Conservation (phyloP, 2,797 vertebrate genomes). For the Urophycis tenuis region DNA sequence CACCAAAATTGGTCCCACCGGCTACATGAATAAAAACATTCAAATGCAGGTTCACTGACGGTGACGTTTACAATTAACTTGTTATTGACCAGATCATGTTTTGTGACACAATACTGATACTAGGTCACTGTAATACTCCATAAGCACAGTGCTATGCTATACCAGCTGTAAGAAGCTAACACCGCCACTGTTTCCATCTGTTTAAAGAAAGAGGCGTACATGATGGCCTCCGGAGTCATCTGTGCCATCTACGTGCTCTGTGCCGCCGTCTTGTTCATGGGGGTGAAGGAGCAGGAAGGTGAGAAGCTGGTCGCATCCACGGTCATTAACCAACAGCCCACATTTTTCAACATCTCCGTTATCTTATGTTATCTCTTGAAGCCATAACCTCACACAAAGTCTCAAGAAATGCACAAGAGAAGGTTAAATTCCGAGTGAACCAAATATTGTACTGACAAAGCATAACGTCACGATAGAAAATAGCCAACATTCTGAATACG, state of each 20-base stretch:
- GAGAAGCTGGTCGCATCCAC: conserved; percentile 23
- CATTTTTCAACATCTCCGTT: not conserved
- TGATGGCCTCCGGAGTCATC: conserved; percentile 84
- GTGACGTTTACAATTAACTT: not conserved
- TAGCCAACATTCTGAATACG: not conserved
- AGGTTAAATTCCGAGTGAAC: not conserved
- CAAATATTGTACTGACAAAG: not conserved
- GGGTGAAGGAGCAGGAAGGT: conserved; percentile 84
- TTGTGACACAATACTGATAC: not conserved
- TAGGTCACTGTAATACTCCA: not conserved
- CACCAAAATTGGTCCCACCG: no score
- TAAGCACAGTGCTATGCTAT: not conserved
- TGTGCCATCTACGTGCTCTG: conserved; percentile 82
- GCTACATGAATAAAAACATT: not conserved
- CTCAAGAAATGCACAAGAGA: not conserved
- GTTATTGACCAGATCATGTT: not conserved
- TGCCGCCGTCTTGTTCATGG: conserved; percentile 73
- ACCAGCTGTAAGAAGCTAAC: not conserved
- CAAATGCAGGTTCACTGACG: not conserved
- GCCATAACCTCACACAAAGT: not conserved
- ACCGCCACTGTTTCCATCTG: conserved; percentile 5
- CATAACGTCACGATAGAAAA: not conserved
- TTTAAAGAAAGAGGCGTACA: conserved; percentile 80
- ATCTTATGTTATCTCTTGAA: not conserved
- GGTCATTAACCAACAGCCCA: not conserved